Percentiles rank a stretch among this genome's conserved stretches.
Evolutionary conservation across 2,797 vertebrate species (phyloP).

Genomic region (Triplophysa yarkandensis): DNA sequence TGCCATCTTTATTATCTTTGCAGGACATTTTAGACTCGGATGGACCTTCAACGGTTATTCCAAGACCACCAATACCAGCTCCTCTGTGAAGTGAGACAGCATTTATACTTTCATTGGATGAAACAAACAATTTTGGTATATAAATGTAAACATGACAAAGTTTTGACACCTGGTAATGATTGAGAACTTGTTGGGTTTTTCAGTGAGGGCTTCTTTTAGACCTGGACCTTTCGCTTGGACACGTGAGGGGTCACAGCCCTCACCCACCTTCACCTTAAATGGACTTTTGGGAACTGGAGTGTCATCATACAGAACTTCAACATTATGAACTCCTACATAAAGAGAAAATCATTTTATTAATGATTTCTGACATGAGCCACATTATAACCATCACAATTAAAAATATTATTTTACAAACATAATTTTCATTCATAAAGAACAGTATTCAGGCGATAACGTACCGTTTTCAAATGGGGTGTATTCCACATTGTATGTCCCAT

Average conservation of each 20-base stretch:
- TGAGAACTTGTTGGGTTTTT: constrained; percentile 87
- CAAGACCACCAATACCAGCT: constrained; percentile 94
- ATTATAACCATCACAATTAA: too few relatives aligned
- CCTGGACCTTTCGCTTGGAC: constrained; percentile 88
- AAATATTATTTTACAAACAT: too few relatives aligned
- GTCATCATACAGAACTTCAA: constrained; percentile 85
- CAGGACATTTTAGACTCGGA: constrained; percentile 98
- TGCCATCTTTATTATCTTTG: constrained; percentile 98
- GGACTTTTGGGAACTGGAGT: constrained; percentile 86
- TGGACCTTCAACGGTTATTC: constrained; percentile 95
- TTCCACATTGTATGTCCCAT: constrained; percentile 88
- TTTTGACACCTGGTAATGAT: constrained; percentile 87
- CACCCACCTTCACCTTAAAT: constrained; percentile 85
- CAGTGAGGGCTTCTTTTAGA: constrained; percentile 84
- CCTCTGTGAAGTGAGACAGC: constrained; percentile 74
- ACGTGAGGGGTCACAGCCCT: constrained; percentile 91
- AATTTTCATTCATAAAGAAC: too few relatives aligned
- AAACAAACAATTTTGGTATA: background rate
- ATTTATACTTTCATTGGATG: background rate
- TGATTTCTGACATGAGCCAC: too few relatives aligned
- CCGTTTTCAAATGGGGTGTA: constrained; percentile 95
- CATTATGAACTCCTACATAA: constrained; percentile 79
- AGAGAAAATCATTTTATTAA: background rate
- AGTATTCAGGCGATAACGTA: constrained; percentile 60
- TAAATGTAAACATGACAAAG: too few relatives aligned